These are phyloP conservation scores for Coboldia fuscipes DNA, from an alignment of 1,140 invertebrate species.

Conservation along the genomic window DNA sequence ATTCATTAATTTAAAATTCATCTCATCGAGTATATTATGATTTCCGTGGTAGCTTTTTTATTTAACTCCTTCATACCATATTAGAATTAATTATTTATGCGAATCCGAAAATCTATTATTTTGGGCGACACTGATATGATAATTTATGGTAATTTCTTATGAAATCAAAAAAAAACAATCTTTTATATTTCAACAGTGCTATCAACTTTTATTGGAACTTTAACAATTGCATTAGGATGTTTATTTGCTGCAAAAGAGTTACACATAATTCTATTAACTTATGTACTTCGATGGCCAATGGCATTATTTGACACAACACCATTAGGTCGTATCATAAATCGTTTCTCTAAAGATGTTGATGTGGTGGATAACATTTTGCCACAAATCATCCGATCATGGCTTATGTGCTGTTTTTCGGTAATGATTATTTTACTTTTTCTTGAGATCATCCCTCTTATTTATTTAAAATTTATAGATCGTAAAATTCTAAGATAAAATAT, in stretches of 20 bases:
- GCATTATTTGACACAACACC: slow-evolving; percentile 60
- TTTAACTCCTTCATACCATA: no score
- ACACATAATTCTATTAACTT: slow-evolving; percentile 33
- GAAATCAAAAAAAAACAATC: background rate
- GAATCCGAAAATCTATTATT: no score
- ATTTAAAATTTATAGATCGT: background rate
- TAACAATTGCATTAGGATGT: slow-evolving; percentile 20
- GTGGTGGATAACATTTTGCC: slow-evolving; percentile 32
- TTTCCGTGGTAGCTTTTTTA: no score
- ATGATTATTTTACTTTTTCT: slow-evolving; percentile 6
- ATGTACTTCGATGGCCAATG: slow-evolving; percentile 42
- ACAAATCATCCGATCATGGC: slow-evolving; percentile 19
- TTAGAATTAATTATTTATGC: no score
- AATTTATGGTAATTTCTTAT: no score
- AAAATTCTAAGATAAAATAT: no score
- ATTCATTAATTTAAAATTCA: slow-evolving; percentile 33
- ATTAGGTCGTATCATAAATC: slow-evolving; percentile 49
- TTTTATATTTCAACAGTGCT: slow-evolving; percentile 13
- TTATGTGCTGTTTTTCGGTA: slow-evolving; percentile 19
- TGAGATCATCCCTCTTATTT: background rate
- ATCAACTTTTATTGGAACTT: slow-evolving; percentile 12
- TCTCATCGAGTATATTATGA: no score
- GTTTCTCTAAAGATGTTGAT: slow-evolving; percentile 54
- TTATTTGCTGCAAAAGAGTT: slow-evolving; percentile 20
- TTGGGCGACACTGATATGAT: no score